phyloP scores from a whole-genome alignment of 92 coral and sea anemone genomes.

The Porites evermanni region DNA sequence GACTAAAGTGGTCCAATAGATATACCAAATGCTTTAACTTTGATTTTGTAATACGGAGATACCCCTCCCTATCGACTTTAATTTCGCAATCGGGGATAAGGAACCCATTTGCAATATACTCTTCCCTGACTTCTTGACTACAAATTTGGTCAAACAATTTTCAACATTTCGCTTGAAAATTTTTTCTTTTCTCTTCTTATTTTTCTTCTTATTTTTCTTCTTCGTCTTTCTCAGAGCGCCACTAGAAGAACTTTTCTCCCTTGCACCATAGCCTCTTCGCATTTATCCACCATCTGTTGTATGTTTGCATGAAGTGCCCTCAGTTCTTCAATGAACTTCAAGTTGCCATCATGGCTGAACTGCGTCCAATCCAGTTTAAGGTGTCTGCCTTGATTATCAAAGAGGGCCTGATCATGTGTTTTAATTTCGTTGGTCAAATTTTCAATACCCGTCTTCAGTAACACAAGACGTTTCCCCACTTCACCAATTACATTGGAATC shows the following conservation, averaged over 20 bases:
- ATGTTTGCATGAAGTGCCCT: conserved; percentile 38
- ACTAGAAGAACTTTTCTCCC: too few relatives aligned
- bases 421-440: conserved; percentile 36
- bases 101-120: conserved; percentile 41
- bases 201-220: conserved; percentile 47
- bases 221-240: conserved; percentile 42
- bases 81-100: conserved; percentile 63
- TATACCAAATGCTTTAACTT: conserved; percentile 63
- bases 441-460: conserved; percentile 30
- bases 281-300: conserved; percentile 45
- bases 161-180: too few relatives aligned
- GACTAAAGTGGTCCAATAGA: conserved; percentile 48
- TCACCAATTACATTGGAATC: conserved; percentile 47
- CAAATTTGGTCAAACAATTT: conserved; percentile 56
- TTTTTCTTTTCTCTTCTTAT: too few relatives aligned
- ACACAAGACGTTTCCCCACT: conserved; percentile 36
- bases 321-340: conserved; percentile 38
- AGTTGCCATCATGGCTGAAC: conserved; percentile 49
- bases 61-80: conserved; percentile 52
- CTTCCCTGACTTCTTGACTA: conserved; percentile 47
- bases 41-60: conserved; percentile 58
- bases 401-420: conserved; percentile 55
- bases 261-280: too few relatives aligned
- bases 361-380: conserved; percentile 48
- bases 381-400: conserved; percentile 53